Evolutionary conservation across 64 coral and sea anemone genomes (phyloP).

Genomic region (Acropora tenuis): DNA sequence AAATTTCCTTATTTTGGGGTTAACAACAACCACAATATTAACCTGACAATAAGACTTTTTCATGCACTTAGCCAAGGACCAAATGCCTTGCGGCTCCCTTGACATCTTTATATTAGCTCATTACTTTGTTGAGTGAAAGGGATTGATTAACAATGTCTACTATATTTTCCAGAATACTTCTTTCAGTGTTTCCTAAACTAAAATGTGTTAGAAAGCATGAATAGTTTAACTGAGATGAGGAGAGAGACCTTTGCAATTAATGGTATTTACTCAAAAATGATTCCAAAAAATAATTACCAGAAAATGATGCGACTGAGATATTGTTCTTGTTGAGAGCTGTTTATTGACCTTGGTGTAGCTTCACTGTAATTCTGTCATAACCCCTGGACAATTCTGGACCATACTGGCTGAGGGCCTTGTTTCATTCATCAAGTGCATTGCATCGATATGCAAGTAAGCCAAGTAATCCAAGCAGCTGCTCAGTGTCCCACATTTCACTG

Average conservation of each 20-base stretch:
- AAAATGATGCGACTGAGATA: too few species aligned
- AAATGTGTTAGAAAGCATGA: too few species aligned
- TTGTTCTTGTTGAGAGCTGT: too few species aligned
- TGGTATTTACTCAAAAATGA: too few species aligned
- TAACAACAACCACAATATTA: background rate
- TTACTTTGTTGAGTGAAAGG: background rate
- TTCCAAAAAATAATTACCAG: too few species aligned
- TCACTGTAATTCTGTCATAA: background rate
- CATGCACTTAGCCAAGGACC: background rate
- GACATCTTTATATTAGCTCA: slow-evolving; percentile 8
- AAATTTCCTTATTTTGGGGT: background rate
- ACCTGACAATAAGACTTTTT: background rate
- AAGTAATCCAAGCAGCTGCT: background rate
- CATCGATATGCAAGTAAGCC: background rate
- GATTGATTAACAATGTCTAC: background rate
- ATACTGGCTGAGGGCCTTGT: background rate
- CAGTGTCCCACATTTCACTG: background rate
- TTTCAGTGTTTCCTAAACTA: too few species aligned
- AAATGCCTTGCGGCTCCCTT: background rate
- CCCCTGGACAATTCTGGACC: background rate
- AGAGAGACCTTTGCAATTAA: too few species aligned
- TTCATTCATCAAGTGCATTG: background rate
- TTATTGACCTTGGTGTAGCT: too few species aligned
- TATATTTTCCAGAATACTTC: background rate
- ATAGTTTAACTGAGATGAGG: too few species aligned